Evolutionary conservation across 2,888 invertebrate species (phyloP), one percentile per base, ranked within the genome.

Genomic region (Capitulum mitella): DNA sequence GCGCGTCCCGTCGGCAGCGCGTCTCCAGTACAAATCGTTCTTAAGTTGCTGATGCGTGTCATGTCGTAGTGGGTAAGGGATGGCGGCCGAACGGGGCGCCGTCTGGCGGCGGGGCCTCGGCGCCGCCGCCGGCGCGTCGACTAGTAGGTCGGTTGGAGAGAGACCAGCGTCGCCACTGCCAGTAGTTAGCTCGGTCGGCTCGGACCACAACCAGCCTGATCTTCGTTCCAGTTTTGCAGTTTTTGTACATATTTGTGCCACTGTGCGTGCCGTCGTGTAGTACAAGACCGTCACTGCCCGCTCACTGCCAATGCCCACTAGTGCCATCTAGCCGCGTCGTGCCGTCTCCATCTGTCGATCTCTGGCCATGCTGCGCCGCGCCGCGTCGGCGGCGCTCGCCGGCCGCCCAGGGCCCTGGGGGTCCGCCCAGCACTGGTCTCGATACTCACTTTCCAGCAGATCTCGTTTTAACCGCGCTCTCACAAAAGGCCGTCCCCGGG

Each of bases 111-210:
- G 98, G 97, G 0, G 97, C 93, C 0, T 97, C 95, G 87, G 98
- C 98, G 86, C 91, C 95, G 0, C 95, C 97, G 81, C 95, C 92
- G 0, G 98, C 98, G n/a, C 98, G 98, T 0, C 98, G 98, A 85
- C 98, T 98, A 86, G 95, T 95, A 0, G 98, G 98, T 84, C 97
- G 97, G 98, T 98, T 98, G 87, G 98, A 99, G n/a, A 43, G 82
- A 97, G 94, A 79, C 99, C 95, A 0, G 98, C 98, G 0, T 98
- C 97, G 75, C 98, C 88, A 87, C 98, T 98, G 0, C 98, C 98
- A 80, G 99, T 96, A 79, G 95, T 95, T 5, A 99, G 87, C 78
- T 93, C 92, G 0, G 90, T 86, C 5, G 98, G 95, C 5, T 98
- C 98, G 0, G 95, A 92, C 0, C 98, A 98, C 86, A 93, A 98